Percentiles rank a stretch among this genome's conserved stretches.
phyloP scores from a whole-genome alignment of 1,140 invertebrate species.

The Trichogramma pretiosum region DNA sequence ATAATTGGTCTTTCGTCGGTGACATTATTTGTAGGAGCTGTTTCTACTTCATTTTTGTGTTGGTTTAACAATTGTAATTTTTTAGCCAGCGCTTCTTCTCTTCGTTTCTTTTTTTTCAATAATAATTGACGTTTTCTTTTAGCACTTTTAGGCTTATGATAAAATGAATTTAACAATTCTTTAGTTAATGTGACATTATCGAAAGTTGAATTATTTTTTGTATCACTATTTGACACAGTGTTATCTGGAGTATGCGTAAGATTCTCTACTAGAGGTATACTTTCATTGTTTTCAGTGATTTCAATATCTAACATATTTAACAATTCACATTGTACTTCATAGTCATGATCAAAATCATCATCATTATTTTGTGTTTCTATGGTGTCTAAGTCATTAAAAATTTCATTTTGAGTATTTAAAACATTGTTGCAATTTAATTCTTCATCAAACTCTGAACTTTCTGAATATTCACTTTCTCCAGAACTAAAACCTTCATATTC shows the following conservation, averaged over 20 bases:
- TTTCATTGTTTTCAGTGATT: no score
- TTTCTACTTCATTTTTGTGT: no score
- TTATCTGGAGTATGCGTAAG: background rate
- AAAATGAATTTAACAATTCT: background rate
- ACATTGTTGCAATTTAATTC: background rate
- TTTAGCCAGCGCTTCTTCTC: background rate
- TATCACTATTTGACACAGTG: background rate
- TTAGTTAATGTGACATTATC: background rate
- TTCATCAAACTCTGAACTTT: background rate
- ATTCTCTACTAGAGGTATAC: no score
- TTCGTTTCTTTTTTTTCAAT: background rate
- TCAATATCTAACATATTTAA: conserved; percentile 10
- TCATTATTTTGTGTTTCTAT: background rate
- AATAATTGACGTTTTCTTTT: conserved; percentile 3
- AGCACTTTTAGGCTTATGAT: background rate
- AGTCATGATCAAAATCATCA: background rate
- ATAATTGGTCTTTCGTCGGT: no score
- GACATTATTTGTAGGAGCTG: no score
- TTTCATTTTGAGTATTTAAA: no score
- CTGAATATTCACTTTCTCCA: background rate
- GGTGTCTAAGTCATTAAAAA: no score
- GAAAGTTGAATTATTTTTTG: background rate
- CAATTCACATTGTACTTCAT: conserved; percentile 3
- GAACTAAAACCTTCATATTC: background rate
- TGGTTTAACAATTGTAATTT: background rate